Conservation (phyloP, 1,140 invertebrate species). For the Drosophila arizonae region DNA sequence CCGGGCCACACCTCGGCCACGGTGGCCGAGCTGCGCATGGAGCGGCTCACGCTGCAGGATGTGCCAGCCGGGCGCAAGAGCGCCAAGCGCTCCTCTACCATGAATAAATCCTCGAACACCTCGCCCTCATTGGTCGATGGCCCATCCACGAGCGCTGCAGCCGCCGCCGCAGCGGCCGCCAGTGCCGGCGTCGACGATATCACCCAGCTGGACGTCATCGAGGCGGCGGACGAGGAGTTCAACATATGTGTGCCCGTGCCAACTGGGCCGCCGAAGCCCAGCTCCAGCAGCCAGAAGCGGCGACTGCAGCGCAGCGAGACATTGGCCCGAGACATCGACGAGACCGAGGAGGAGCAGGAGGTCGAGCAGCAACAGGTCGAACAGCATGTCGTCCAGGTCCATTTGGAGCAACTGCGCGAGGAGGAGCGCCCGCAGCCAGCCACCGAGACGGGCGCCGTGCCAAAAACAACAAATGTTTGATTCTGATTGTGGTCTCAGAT, state of each 20-base stretch:
- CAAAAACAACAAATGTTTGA: slow-evolving; percentile 66
- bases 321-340: slow-evolving; percentile 63
- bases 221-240: slow-evolving; percentile 64
- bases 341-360: slow-evolving; percentile 33
- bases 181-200: slow-evolving; percentile 12
- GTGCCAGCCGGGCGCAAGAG: slow-evolving; percentile 55
- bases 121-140: slow-evolving; percentile 34
- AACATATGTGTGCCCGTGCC: slow-evolving; percentile 59
- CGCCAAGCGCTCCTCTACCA: slow-evolving; percentile 8
- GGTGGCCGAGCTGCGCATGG: slow-evolving; percentile 53
- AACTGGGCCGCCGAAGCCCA: neutral
- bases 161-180: slow-evolving; percentile 41
- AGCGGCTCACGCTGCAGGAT: slow-evolving; percentile 66
- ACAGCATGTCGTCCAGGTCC: slow-evolving; percentile 66
- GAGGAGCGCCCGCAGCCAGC: slow-evolving; percentile 15
- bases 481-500: slow-evolving; percentile 76
- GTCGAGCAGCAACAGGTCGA: slow-evolving; percentile 19
- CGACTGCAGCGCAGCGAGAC: slow-evolving; percentile 74
- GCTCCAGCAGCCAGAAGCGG: slow-evolving; percentile 34
- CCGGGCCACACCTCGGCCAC: slow-evolving; percentile 45
- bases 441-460: slow-evolving; percentile 52
- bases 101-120: neutral
- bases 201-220: slow-evolving; percentile 57
- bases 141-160: slow-evolving; percentile 64
- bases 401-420: slow-evolving; percentile 23